These are phyloP conservation scores for Aptenodytes patagonicus DNA, from an alignment of 2,113 vertebrate species.

Conservation along the genomic window DNA sequence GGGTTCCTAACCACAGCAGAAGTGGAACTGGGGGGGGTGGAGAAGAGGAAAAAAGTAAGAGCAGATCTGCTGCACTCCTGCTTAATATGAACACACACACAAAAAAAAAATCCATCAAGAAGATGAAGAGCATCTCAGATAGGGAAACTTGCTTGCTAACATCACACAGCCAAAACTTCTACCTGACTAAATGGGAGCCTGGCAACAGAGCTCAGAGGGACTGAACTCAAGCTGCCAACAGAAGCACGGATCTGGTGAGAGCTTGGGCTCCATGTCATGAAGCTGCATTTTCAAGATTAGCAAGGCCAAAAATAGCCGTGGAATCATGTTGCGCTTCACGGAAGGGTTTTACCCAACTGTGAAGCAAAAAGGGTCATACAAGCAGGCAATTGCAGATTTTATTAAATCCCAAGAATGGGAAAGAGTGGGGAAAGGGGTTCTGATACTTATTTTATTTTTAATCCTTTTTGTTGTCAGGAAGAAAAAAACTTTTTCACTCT, in stretches of 20 bases:
- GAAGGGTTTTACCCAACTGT: background rate
- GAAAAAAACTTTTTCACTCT: background rate
- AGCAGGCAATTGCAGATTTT: background rate
- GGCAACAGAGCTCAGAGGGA: background rate
- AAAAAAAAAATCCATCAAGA: background rate
- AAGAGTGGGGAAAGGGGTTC: background rate
- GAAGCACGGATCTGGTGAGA: background rate
- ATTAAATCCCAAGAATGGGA: background rate
- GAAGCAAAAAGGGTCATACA: background rate
- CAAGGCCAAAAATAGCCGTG: slow-evolving; percentile 26
- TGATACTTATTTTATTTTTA: background rate
- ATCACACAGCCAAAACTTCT: background rate
- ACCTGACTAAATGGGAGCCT: background rate
- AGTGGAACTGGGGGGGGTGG: background rate
- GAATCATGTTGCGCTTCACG: background rate
- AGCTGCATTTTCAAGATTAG: background rate
- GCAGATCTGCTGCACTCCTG: background rate
- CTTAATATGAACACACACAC: background rate
- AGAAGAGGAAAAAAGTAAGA: background rate
- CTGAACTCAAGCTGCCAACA: background rate
- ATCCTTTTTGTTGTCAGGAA: background rate
- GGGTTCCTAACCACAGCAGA: background rate
- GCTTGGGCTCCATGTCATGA: background rate
- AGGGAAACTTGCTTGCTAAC: background rate
- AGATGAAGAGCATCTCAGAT: background rate